Evolutionary conservation across 2,888 invertebrate genomes (phyloP), one percentile per base, ranked within the genome.

Genomic region (Drosophila koepferae): DNA sequence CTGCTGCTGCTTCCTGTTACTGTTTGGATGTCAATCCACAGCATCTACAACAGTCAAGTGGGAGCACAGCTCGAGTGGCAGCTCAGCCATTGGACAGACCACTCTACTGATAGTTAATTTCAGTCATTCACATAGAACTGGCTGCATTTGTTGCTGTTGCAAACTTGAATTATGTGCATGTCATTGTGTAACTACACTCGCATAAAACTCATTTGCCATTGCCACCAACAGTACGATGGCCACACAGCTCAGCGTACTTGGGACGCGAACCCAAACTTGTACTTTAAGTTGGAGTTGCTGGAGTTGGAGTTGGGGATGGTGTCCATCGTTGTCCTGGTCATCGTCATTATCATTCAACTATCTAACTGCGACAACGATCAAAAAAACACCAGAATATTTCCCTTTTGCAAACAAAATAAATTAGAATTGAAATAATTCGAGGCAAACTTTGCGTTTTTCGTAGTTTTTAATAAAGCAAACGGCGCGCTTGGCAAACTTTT

Each of bases 371-470:
- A 85, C 89, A 85, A 89, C 89, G 88, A 89, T 86, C 86, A 84
- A 75, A 82, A 82, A 80, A 82, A 86, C 77, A 75, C 82, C 79
- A 82, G 74, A 81, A 75, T 75, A 80, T 81, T 81, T 80, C 71
- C 75, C 77, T 77, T 87, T 84, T 72, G 73, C 82, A 80, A 84
- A 89, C 86, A 80, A 89, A 89, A 89, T 86, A 89, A 87, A 89
- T 89, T 86, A 86, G 86, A 86, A 86, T 89, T 86, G 88, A 89
- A 86, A 86, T 89, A 89, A 89, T 86, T 86, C 82, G 77, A 74
- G 56, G 76, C 48, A 79, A 85, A 86, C 72, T 81, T 82, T 83
- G 70, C 73, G 67, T 77, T 88, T 80, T 86, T 71, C 69, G 76
- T 81, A 86, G 80, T 86, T 86, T 86, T 86, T 86, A 86, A 86